Evolutionary conservation across 1,140 invertebrate species (phyloP).

Genomic region (Bactericera cockerelli): DNA sequence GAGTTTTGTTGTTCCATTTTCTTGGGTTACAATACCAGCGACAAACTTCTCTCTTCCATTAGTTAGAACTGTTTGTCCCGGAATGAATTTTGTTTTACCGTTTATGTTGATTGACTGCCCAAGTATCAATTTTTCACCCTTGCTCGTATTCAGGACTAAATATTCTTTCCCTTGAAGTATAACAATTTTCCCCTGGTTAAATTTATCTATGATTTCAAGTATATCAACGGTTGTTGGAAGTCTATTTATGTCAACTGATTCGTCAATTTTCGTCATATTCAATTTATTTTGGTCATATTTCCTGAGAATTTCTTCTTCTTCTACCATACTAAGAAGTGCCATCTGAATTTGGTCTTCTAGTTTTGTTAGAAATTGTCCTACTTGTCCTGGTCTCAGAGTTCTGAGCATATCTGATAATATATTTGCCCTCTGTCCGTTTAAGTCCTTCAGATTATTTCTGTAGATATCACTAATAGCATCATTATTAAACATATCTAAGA

Average conservation of each 20-base stretch:
- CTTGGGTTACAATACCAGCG: slow-evolving; percentile 33
- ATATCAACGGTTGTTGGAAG: background rate
- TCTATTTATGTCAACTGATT: background rate
- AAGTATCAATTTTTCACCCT: slow-evolving; percentile 48
- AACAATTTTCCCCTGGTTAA: background rate
- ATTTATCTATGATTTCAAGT: background rate
- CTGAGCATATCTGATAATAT: background rate
- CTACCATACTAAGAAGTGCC: background rate
- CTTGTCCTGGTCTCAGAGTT: background rate
- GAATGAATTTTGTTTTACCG: slow-evolving; percentile 43
- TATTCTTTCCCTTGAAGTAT: background rate
- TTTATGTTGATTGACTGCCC: slow-evolving; percentile 43
- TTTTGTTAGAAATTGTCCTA: background rate
- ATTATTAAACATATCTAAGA: background rate
- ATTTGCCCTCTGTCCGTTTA: background rate
- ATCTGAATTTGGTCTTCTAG: background rate
- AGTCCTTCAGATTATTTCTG: background rate
- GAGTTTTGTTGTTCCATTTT: slow-evolving; percentile 34
- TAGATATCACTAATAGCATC: slow-evolving; percentile 5
- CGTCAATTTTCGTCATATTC: background rate
- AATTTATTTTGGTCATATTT: slow-evolving; percentile 7
- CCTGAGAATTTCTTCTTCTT: background rate
- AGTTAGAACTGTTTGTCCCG: slow-evolving; percentile 42
- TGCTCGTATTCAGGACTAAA: slow-evolving; percentile 47
- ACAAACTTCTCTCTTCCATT: slow-evolving; percentile 39